Conservation (phyloP, 2,888 invertebrate genomes). For the Acanthoscelides obtectus region DNA sequence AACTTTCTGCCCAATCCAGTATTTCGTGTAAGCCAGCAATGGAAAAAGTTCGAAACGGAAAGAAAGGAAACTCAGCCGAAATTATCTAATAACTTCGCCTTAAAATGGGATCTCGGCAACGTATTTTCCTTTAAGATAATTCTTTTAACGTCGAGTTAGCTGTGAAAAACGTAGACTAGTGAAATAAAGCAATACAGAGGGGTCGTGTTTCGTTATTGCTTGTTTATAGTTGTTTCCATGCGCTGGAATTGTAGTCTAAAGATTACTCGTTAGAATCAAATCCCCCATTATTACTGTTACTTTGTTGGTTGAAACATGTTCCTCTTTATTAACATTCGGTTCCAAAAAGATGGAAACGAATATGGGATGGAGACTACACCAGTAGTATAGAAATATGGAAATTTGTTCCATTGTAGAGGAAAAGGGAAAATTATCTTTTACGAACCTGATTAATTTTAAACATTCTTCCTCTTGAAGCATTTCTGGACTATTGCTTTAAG, state of each 20-base stretch:
- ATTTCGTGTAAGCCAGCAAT: neutral
- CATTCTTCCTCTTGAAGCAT: too few species aligned
- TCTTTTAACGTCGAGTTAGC: neutral
- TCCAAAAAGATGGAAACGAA: neutral
- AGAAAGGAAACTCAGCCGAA: neutral
- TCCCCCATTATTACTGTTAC: neutral
- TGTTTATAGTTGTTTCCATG: neutral
- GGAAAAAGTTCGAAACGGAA: neutral
- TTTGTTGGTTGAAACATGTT: neutral
- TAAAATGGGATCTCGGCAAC: neutral
- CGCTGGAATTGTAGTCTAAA: neutral
- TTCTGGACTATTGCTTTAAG: too few species aligned
- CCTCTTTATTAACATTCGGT: neutral
- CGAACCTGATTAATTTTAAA: too few species aligned
- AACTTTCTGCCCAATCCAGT: neutral
- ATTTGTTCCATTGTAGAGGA: too few species aligned
- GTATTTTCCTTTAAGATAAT: neutral
- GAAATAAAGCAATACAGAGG: neutral
- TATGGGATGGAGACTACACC: too few species aligned
- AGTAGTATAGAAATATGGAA: too few species aligned
- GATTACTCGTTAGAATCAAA: neutral
- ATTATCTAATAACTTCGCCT: neutral
- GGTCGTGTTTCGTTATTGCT: neutral
- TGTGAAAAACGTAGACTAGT: neutral
- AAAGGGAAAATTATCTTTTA: too few species aligned